Conservation (phyloP, 2,888 invertebrate species). For the Dynastes grantii region DNA sequence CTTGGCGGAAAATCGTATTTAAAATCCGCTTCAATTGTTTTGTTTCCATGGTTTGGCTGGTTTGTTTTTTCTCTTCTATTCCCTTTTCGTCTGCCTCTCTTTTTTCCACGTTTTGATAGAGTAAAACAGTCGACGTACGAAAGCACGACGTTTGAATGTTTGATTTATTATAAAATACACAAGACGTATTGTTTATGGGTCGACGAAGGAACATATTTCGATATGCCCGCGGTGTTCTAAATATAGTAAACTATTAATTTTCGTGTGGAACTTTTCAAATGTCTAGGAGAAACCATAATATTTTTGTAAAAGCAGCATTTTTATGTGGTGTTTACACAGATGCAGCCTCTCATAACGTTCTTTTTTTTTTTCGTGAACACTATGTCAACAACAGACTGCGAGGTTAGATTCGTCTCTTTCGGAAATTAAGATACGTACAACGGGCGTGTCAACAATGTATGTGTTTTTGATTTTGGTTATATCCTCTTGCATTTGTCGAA, state of each 20-base stretch:
- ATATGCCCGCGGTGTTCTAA: slow-evolving; percentile 20
- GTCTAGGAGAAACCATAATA: slow-evolving; percentile 46
- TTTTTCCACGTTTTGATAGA: background rate
- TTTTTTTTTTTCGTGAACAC: slow-evolving; percentile 19
- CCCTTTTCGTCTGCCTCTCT: background rate
- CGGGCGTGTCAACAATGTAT: no score
- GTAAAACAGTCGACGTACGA: slow-evolving; percentile 20
- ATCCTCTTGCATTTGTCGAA: no score
- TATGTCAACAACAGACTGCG: slow-evolving; percentile 33
- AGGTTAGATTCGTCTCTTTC: background rate
- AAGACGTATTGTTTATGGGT: slow-evolving; percentile 25
- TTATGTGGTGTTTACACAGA: slow-evolving; percentile 46
- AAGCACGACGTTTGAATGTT: slow-evolving; percentile 11
- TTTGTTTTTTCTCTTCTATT: background rate
- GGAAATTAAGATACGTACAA: background rate
- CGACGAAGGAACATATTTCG: slow-evolving; percentile 1
- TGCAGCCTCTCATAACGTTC: slow-evolving; percentile 43
- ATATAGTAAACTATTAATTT: slow-evolving; percentile 46
- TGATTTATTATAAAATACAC: slow-evolving; percentile 34
- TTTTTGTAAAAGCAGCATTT: slow-evolving; percentile 47
- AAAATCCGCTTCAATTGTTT: slow-evolving; percentile 16
- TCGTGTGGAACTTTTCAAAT: slow-evolving; percentile 44
- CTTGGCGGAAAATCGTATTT: slow-evolving; percentile 40
- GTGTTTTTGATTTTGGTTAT: no score
- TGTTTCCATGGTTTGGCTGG: background rate